Conservation (phyloP, 2,797 vertebrate genomes). For the Smutsia gigantea region DNA sequence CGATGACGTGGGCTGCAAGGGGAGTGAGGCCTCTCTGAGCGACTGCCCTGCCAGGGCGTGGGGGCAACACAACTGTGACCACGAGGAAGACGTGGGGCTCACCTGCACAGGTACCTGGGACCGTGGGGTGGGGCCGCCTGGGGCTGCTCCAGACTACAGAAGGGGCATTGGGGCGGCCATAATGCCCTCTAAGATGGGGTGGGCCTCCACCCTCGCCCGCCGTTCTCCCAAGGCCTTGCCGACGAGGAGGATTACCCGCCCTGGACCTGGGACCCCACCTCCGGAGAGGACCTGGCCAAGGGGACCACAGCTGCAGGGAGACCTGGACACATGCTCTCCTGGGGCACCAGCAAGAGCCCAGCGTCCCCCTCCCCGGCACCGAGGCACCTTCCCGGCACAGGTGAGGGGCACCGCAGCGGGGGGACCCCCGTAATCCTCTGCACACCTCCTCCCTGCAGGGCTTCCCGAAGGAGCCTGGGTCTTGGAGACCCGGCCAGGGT, state of each 20-base stretch:
- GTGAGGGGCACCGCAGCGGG: conserved; percentile 33
- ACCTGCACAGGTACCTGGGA: conserved; percentile 79
- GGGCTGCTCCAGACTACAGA: no score
- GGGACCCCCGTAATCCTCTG: rapidly evolving
- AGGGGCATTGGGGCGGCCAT: background rate
- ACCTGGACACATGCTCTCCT: background rate
- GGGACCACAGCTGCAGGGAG: background rate
- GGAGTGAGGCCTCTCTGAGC: conserved; percentile 67
- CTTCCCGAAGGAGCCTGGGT: background rate
- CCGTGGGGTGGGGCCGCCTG: no score
- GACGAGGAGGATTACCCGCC: conserved; percentile 67
- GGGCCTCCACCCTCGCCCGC: background rate
- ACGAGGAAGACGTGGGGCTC: conserved; percentile 82
- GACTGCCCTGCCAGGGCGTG: conserved; percentile 65
- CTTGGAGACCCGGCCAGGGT: background rate
- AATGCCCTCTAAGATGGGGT: background rate
- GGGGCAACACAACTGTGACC: conserved; percentile 84
- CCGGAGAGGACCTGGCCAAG: conserved; percentile 55
- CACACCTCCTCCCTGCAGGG: background rate
- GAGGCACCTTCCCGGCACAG: background rate
- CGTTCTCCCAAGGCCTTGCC: conserved; percentile 46
- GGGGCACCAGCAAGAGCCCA: background rate
- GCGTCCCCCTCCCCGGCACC: background rate
- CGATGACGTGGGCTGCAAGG: conserved; percentile 81
- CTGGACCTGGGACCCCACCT: conserved; percentile 78